A percentile compares a stretch with the other conserved stretches of the same genome.
phyloP scores from a whole-genome alignment of 2,888 invertebrate genomes.

The Acheta domesticus region DNA sequence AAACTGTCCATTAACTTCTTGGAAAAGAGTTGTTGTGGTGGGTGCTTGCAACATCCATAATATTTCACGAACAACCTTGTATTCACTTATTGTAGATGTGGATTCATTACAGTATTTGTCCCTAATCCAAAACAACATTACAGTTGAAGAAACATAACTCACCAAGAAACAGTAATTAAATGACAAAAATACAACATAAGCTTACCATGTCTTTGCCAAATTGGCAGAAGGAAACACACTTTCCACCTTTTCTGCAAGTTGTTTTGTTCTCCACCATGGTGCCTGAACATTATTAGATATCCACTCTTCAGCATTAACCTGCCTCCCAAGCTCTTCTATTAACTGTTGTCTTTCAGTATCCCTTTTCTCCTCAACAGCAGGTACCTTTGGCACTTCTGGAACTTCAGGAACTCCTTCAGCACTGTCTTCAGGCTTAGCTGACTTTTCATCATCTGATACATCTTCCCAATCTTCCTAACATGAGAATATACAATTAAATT shows the following conservation, averaged over 20 bases:
- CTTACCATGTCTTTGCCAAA: constrained; percentile 49
- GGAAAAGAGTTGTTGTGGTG: constrained; percentile 44
- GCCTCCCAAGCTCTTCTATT: constrained; percentile 24
- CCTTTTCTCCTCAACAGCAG: background rate
- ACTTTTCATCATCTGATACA: background rate
- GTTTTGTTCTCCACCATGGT: constrained; percentile 50
- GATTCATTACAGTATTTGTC: background rate
- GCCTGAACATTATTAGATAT: constrained; percentile 47
- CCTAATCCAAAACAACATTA: background rate
- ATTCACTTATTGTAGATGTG: constrained; percentile 39
- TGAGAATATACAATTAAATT: background rate
- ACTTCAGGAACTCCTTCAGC: background rate
- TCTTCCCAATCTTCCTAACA: background rate
- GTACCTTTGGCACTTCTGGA: background rate
- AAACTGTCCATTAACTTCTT: constrained; percentile 33
- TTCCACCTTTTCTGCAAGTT: constrained; percentile 42
- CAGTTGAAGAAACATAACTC: background rate
- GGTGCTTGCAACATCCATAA: constrained; percentile 47
- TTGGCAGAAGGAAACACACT: constrained; percentile 46
- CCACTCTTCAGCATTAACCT: constrained; percentile 31
- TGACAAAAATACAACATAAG: background rate
- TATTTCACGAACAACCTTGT: constrained; percentile 46
- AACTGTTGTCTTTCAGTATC: background rate
- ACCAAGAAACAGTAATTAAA: background rate
- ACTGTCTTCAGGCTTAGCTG: background rate